A percentile compares a stretch with the other conserved stretches of the same genome.
Conservation (phyloP, 2,797 vertebrate species). For the Coluber constrictor region DNA sequence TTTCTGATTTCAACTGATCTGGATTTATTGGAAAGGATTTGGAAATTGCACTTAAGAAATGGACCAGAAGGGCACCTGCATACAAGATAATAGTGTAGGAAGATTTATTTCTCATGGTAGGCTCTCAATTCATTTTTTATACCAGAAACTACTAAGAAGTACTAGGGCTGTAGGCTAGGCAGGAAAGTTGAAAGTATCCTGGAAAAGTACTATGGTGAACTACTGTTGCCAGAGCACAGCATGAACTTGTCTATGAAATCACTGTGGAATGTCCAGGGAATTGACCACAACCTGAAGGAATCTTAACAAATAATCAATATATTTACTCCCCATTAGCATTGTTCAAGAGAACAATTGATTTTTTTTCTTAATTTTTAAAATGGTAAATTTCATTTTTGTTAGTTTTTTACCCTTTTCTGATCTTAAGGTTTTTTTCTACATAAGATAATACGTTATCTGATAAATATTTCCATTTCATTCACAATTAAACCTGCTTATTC, state of each 20-base stretch:
- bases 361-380: background rate
- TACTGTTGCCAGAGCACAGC: background rate
- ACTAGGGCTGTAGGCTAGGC: background rate
- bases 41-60: background rate
- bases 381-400: background rate
- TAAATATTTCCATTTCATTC: background rate
- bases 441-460: background rate
- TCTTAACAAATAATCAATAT: background rate
- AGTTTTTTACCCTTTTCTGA: background rate
- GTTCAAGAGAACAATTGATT: background rate
- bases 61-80: background rate
- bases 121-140: background rate
- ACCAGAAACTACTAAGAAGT: background rate
- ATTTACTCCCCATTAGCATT: background rate
- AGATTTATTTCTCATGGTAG: background rate
- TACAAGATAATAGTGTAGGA: background rate
- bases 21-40: background rate
- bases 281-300: background rate
- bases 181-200: background rate
- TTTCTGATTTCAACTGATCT: background rate
- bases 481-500: background rate
- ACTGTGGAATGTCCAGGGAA: background rate
- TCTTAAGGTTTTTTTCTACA: background rate
- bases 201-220: background rate
- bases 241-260: background rate